These are phyloP conservation scores for Lithobates sylvaticus DNA, from an alignment of 2,797 vertebrate genomes.

Conservation along the genomic window DNA sequence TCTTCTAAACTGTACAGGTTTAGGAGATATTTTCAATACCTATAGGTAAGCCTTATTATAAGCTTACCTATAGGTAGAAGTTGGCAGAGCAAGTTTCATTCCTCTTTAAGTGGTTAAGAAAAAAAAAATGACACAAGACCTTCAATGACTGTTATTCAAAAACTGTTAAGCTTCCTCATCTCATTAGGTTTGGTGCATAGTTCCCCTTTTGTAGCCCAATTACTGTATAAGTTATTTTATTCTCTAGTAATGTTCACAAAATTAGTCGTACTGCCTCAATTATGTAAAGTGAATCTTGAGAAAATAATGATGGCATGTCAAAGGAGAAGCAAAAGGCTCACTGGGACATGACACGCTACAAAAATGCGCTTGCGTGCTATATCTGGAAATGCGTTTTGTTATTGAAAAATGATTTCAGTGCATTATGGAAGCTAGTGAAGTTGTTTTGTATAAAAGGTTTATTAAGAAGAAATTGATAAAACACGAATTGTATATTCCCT, in stretches of 20 bases:
- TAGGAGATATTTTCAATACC: too few relatives aligned
- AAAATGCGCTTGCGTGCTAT: background rate
- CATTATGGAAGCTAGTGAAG: background rate
- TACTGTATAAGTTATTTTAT: constrained; percentile 73
- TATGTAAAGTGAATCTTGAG: constrained; percentile 76
- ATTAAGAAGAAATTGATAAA: too few relatives aligned
- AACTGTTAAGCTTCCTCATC: constrained; percentile 75
- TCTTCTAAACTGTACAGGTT: too few relatives aligned
- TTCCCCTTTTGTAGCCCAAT: constrained; percentile 75
- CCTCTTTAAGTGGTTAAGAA: constrained; percentile 58
- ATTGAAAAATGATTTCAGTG: too few relatives aligned
- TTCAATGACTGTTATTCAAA: constrained; percentile 72
- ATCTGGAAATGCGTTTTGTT: background rate
- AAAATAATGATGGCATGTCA: constrained; percentile 70
- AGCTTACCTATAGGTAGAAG: too few relatives aligned
- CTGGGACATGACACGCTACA: constrained; percentile 57
- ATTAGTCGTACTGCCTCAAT: constrained; percentile 76
- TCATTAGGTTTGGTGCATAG: constrained; percentile 76
- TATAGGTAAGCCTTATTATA: too few relatives aligned
- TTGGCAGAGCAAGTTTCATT: too few relatives aligned
- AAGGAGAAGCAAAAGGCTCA: constrained; percentile 69
- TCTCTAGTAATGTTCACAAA: constrained; percentile 79
- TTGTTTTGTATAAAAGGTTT: background rate
- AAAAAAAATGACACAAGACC: constrained; percentile 68
- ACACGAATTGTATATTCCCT: too few relatives aligned